Evolutionary conservation across 1,140 invertebrate species (phyloP), one percentile per base, ranked within the genome.

Genomic region (Drosophila malerkotliana): DNA sequence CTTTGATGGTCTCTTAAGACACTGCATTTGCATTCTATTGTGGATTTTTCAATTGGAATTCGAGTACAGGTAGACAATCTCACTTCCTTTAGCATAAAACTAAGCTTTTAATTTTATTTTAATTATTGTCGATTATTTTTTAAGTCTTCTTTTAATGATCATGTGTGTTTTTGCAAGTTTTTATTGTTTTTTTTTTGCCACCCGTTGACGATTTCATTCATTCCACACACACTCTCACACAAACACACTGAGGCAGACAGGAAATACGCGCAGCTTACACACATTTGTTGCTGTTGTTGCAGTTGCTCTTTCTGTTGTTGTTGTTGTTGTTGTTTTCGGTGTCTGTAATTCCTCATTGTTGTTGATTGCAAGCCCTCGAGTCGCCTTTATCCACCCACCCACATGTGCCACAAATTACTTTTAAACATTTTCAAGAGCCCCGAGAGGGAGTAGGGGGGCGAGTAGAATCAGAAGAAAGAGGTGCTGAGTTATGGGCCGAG

Each of bases 361-460:
- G 78, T 63, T 82, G 82, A 87, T 87, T 87, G 75, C 82, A 82
- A 68, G 82, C 54, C 77, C 62, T 47, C 74, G 71, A 34, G 54
- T 24, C 32, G 32, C 55, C 49, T 21, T 64, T 73, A 49, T 57
- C 45, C 72, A 64, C 53, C 76, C 82, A 87, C 82, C 83, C 82
- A 87, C 83, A 87, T 88, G 71, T 88, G 78, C 82, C 82, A 82
- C 82, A 85, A 85, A 78, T 88, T 82, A 75, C 77, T 69, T 72
- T 62, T 48, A 48, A 64, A 53, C 68, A 55, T 72, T 72, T 74
- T 49, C 77, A 64, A 54, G 57, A 61, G 56, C 32, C 71, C 10
- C 39, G 1, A 5, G 41, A 18, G 41, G 14, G n/a, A 14, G n/a
- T n/a, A 12, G 3, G 4, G n/a, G 63, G 6, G 26, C 26, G 21